Base-by-base conservation (phyloP, 2,888 invertebrate species). In the Megamerina dolium region DNA sequence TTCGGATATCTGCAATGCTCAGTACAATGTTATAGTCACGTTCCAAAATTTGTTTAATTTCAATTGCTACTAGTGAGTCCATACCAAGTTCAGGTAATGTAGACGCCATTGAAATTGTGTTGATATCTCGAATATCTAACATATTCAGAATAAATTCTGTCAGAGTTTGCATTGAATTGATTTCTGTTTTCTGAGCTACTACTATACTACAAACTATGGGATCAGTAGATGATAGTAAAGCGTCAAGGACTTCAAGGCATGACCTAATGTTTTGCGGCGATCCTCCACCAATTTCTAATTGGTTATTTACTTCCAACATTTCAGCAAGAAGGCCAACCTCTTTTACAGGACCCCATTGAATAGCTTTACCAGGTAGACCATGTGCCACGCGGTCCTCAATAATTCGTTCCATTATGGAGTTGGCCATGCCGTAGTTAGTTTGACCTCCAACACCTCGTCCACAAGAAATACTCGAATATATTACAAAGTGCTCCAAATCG, bases 61-160 rank as follows among this genome's bases (percentile, higher is more conserved):
- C 95, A 0, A 94, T 90, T 0, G 90, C 91, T 91, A 93, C 95
- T 76, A 96, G 82, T 2, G 95, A 95, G 73, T 97, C 95, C 83
- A 97, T 87, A 26, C 96, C 96, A 50, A 97, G 74, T 66, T 96
- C 95, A 2, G 90, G 87, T 3, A 97, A 74, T 0, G 84, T 81
- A 1, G 82, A 78, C 59, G 82, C 81, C 48, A 79, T 76, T 34
- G 85, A 84, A 2, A 82, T 78, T 0, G 78, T 79, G 69, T 83
- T 87, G 60, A 80, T 66, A 59, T 85, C 83, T 55, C 79, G 76
- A 50, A 84, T 75, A 53, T 80, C 78, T 77, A 81, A 77, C 36
- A 83, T 80, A 57, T 80, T 78, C 43, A 82, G 76, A 2, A 88
- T 83, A 19, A 85, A 79, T 52, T 86, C 85, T 1, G 90, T 81